phyloP scores from a whole-genome alignment of 2,888 invertebrate species.

The Pachydiplax longipennis region DNA sequence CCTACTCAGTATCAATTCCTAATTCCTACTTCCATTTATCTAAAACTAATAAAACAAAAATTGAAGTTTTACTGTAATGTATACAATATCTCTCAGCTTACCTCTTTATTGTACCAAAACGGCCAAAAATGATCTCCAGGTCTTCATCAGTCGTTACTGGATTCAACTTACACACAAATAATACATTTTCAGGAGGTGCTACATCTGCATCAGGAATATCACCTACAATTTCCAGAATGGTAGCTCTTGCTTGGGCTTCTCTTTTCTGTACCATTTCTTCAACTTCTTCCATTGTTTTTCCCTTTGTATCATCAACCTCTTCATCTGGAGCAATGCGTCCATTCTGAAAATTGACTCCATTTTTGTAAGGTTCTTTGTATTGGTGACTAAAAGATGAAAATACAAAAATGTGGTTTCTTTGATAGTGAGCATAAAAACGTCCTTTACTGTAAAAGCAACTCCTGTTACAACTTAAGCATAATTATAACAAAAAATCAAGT shows the following conservation, averaged over 20 bases:
- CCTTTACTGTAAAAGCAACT: not conserved
- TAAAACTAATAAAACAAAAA: too few species aligned
- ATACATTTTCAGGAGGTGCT: conserved; percentile 97
- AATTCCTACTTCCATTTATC: too few species aligned
- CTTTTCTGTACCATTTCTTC: conserved; percentile 86
- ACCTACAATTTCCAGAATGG: conserved; percentile 97
- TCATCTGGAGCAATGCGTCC: conserved; percentile 94
- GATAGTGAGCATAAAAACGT: too few species aligned
- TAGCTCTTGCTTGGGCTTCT: conserved; percentile 95
- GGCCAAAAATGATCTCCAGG: conserved; percentile 95
- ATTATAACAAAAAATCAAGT: too few species aligned
- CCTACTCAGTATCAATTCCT: too few species aligned
- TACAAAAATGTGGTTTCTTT: too few species aligned
- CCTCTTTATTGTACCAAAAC: conserved; percentile 90
- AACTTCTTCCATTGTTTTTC: conserved; percentile 83
- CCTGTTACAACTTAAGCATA: not conserved
- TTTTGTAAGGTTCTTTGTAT: too few species aligned
- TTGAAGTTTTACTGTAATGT: too few species aligned
- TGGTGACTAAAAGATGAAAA: too few species aligned
- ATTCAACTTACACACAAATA: conserved; percentile 99
- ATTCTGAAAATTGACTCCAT: conserved; percentile 62
- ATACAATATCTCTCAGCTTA: conserved; percentile 56
- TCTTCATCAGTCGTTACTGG: conserved; percentile 98
- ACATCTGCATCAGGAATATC: conserved; percentile 97
- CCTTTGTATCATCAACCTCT: conserved; percentile 87